Base-by-base conservation (phyloP, 2,113 vertebrate genomes). In the Pseudolaguvia tuberculata region DNA sequence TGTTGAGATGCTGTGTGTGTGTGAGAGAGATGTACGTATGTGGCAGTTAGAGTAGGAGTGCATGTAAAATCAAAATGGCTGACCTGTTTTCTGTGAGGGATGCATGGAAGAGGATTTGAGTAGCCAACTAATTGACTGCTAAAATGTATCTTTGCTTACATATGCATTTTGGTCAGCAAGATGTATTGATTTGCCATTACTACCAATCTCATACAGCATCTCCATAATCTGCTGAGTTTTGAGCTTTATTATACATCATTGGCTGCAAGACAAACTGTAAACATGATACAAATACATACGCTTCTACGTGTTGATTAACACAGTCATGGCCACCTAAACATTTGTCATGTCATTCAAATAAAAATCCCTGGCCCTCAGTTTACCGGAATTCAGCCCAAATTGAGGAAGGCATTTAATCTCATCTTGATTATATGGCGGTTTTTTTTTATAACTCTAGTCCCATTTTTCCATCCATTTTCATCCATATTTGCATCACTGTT, bases 401-500 rank as follows among this genome's bases (percentile, higher is more conserved):
- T 50, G 58, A 66, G 74, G 52, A 55, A 77, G 53, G 71, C 63
- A 65, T 21, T 72, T 57, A 50, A 50, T 65, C 51, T 48, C 72
- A 74, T 76, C 45, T 17, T 35, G 59, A 75, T 53, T 62, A 21
- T 59, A 71, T 77, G 67, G 48, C 61, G 61, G 71, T 77, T 61
- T 70, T 68, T 77, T 61, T 70, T 68, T 65, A 65, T 80, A 72
- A 73, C 51, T 72, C 61, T 78, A 75, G 61, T 53, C 72, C 63
- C 76, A 78, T 81, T 76, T 62, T 75, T 56, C 77, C 80, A 78
- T 69, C 57, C 75, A 77, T 70, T 48, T 71, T 65, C 50, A 75
- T 74, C 68, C 80, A 81, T 81, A 81, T 73, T 80, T 84, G 82
- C 86, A 85, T 87, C 72, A 80, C 70, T 86, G 73, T 84, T 85